A percentile compares a stretch with the other conserved stretches of the same genome.
phyloP scores from a whole-genome alignment of 2,113 vertebrate species.

The Trichomycterus rosablanca region DNA sequence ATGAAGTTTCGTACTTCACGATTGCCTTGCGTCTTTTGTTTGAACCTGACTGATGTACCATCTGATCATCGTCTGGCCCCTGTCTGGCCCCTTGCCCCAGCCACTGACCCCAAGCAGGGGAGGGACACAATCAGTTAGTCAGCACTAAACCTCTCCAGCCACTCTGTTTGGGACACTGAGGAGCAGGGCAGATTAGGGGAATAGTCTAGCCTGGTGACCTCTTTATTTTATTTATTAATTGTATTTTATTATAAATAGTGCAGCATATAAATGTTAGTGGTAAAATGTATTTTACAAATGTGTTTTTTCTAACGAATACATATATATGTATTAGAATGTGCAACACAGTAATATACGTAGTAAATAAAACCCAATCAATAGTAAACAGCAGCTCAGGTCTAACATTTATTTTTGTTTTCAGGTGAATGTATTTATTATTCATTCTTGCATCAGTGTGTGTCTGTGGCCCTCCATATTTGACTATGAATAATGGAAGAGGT shows the following conservation, averaged over 20 bases:
- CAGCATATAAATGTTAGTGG: no score
- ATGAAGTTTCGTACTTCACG: no score
- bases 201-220: no score
- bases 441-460: constrained; percentile 68
- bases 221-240: no score
- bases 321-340: no score
- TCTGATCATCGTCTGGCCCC: constrained; percentile 41
- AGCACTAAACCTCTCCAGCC: constrained; percentile 25
- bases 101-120: constrained; percentile 52
- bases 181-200: no score
- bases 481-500: constrained; percentile 75
- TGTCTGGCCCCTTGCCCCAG: constrained; percentile 38
- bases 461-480: constrained; percentile 57
- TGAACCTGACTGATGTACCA: constrained; percentile 40
- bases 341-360: no score
- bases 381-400: constrained; percentile 24
- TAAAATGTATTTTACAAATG: no score
- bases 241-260: no score
- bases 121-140: constrained; percentile 38
- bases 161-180: neutral
- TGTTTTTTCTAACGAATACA: no score
- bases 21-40: no score
- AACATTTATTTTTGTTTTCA: constrained; percentile 63
- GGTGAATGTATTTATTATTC: constrained; percentile 75
- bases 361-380: constrained; percentile 17